phyloP scores from a whole-genome alignment of 2,113 vertebrate species.

The Odocoileus hemionus region DNA sequence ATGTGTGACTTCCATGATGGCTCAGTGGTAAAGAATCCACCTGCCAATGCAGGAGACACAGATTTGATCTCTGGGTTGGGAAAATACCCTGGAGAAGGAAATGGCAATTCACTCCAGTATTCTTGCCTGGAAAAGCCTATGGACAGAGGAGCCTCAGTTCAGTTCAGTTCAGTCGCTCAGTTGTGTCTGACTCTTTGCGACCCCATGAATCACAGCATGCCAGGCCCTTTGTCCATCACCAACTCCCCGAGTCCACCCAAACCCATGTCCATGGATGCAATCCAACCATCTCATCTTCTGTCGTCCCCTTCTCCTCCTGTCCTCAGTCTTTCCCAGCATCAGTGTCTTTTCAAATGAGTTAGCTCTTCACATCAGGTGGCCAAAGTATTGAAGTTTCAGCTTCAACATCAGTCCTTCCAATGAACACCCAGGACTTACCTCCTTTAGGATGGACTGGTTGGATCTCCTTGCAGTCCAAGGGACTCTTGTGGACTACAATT shows the following conservation, averaged over 20 bases:
- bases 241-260: background rate
- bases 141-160: background rate
- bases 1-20: background rate
- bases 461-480: background rate
- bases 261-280: background rate
- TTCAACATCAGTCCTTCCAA: background rate
- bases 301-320: background rate
- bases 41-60: background rate
- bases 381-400: background rate
- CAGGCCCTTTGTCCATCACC: background rate
- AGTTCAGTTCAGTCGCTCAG: background rate
- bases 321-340: background rate
- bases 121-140: background rate
- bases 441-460: background rate
- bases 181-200: fast-evolving
- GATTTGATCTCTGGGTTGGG: background rate
- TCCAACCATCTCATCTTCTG: background rate
- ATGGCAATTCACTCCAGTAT: background rate
- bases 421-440: background rate
- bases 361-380: background rate
- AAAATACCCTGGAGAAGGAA: background rate
- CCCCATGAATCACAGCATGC: background rate
- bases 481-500: background rate
- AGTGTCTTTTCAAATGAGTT: background rate
- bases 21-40: background rate